These are phyloP conservation scores for Drosophila orena DNA, from an alignment of 1,140 invertebrate genomes.

Conservation along the genomic window DNA sequence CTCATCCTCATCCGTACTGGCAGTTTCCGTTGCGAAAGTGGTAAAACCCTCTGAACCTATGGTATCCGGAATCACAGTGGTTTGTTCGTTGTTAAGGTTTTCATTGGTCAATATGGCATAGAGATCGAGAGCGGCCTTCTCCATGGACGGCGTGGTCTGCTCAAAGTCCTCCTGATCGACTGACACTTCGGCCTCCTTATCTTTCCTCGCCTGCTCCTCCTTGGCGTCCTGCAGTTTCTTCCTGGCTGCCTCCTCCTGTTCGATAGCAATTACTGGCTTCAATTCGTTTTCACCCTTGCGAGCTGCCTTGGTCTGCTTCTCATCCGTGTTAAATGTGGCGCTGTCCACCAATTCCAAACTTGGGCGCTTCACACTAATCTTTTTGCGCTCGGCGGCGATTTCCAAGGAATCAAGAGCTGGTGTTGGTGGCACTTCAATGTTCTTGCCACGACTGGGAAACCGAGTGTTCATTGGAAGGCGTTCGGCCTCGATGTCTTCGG, in stretches of 20 bases:
- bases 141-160: conserved; percentile 89
- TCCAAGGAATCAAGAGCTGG: conserved; percentile 75
- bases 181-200: conserved; percentile 9
- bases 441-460: conserved; percentile 89
- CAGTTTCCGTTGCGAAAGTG: conserved; percentile 79
- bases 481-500: conserved; percentile 87
- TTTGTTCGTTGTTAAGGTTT: conserved; percentile 89
- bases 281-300: conserved; percentile 78
- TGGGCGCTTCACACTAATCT: conserved; percentile 86
- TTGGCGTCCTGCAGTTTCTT: conserved; percentile 24
- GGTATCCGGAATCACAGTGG: conserved; percentile 38
- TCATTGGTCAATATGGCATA: conserved; percentile 92
- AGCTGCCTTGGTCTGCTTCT: conserved; percentile 84
- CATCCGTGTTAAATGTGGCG: conserved; percentile 91
- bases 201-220: conserved; percentile 39
- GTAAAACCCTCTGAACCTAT: conserved; percentile 68
- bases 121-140: conserved; percentile 92
- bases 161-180: conserved; percentile 85
- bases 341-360: conserved; percentile 92
- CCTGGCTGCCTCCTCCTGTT: conserved; percentile 61
- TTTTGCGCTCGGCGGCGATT: conserved; percentile 85
- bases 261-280: conserved; percentile 68
- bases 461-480: conserved; percentile 91
- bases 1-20: conserved; percentile 80
- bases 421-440: conserved; percentile 71